phyloP scores from a whole-genome alignment of 1,140 invertebrate species.

The Agrypnia vestita region DNA sequence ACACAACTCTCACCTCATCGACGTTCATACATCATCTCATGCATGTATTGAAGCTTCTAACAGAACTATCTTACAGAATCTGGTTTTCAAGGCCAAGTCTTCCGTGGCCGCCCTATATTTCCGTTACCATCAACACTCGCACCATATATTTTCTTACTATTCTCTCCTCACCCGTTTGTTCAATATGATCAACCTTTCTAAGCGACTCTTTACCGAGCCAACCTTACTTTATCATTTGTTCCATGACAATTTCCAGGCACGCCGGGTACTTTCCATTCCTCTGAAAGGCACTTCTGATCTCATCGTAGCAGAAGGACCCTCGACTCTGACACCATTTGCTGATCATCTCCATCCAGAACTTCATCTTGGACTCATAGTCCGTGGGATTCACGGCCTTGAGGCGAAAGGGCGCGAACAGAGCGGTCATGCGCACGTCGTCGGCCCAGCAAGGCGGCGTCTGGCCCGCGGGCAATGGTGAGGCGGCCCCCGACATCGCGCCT shows the following conservation, averaged over 20 bases:
- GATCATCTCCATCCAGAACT: constrained; percentile 82
- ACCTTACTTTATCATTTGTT: constrained; percentile 72
- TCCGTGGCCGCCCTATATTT: too few species aligned
- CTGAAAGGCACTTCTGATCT: constrained; percentile 77
- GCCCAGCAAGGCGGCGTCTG: constrained; percentile 76
- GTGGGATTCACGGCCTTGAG: constrained; percentile 77
- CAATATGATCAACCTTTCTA: too few species aligned
- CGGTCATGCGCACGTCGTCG: constrained; percentile 80
- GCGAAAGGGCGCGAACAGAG: constrained; percentile 80
- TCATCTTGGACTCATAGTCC: constrained; percentile 82
- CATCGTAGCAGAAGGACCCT: constrained; percentile 74
- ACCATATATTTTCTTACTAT: too few species aligned
- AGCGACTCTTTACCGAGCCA: too few species aligned
- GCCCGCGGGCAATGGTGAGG: neutral
- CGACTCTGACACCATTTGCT: constrained; percentile 75
- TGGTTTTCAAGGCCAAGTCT: too few species aligned
- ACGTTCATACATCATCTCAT: too few species aligned
- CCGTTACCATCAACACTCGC: too few species aligned
- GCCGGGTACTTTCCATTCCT: constrained; percentile 76
- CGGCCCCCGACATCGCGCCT: too few species aligned
- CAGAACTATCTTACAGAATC: too few species aligned
- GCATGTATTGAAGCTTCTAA: too few species aligned
- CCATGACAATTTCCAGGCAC: constrained; percentile 77
- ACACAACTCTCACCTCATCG: too few species aligned
- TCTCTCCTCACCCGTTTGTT: too few species aligned